These are phyloP conservation scores for Drosophila diplacantha DNA, from an alignment of 2,888 invertebrate genomes.

Conservation along the genomic window DNA sequence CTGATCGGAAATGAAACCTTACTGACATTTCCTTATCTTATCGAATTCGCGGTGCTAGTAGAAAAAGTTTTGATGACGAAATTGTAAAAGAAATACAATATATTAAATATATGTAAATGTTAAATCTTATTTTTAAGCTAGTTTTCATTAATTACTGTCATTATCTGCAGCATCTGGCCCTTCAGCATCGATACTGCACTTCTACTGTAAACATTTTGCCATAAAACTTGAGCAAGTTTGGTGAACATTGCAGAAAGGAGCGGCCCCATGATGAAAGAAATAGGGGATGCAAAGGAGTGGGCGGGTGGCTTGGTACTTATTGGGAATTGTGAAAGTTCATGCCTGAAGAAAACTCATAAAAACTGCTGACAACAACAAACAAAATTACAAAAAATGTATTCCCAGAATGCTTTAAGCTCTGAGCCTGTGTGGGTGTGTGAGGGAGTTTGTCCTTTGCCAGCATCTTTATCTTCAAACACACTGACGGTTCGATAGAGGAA, in stretches of 20 bases:
- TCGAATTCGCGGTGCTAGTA: neutral
- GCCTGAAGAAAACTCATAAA: slow-evolving; percentile 37
- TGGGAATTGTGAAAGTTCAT: slow-evolving; percentile 38
- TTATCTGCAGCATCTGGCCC: neutral
- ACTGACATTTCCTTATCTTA: slow-evolving; percentile 7
- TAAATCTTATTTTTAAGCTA: neutral
- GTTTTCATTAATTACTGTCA: neutral
- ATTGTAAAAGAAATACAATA: neutral
- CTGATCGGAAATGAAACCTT: slow-evolving; percentile 14
- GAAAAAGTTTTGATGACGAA: no score
- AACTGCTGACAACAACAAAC: slow-evolving; percentile 44
- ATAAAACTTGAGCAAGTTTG: slow-evolving; percentile 32
- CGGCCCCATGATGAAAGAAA: neutral
- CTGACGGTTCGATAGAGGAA: slow-evolving; percentile 1
- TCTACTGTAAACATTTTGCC: slow-evolving; percentile 29
- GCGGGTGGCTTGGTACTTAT: slow-evolving; percentile 35
- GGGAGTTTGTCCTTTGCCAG: slow-evolving; percentile 9
- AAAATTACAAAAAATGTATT: slow-evolving; percentile 35
- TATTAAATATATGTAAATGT: neutral
- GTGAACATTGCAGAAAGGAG: slow-evolving; percentile 28
- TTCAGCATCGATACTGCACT: neutral
- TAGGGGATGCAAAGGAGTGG: neutral
- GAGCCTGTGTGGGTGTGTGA: slow-evolving; percentile 7
- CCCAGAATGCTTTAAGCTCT: slow-evolving; percentile 32
- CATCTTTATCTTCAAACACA: slow-evolving; percentile 16